Evolutionary conservation across 2,113 vertebrate species (phyloP).

Genomic region (Rattus norvegicus): DNA sequence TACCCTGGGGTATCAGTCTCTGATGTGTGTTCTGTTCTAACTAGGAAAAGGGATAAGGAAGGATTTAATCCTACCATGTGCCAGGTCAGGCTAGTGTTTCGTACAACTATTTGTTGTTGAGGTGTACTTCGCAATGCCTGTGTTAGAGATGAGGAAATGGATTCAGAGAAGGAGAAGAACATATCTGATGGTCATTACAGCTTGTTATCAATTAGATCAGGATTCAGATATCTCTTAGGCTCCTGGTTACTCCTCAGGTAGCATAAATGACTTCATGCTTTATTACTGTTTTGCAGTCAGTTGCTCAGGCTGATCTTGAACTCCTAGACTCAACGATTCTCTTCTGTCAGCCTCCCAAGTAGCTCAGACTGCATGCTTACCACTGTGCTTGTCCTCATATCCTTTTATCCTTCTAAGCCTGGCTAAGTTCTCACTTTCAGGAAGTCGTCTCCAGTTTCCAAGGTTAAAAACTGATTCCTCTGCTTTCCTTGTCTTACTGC

Average conservation of each 20-base stretch:
- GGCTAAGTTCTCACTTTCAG: conserved; percentile 24
- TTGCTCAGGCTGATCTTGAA: not conserved
- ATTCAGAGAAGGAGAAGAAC: conserved; percentile 45
- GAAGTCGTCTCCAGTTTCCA: conserved; percentile 21
- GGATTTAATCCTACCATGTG: not conserved
- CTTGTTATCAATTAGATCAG: not conserved
- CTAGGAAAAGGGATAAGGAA: conserved; percentile 51
- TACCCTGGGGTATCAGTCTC: not conserved
- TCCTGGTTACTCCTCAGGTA: conserved; percentile 38
- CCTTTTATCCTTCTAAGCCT: conserved; percentile 19
- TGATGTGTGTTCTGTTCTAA: conserved; percentile 47
- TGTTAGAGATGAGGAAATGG: conserved; percentile 57
- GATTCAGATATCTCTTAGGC: conserved; percentile 48
- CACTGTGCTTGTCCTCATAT: not conserved
- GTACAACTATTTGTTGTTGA: conserved; percentile 49
- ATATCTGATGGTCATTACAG: conserved; percentile 1
- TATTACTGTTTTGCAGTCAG: not conserved
- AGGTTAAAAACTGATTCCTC: conserved; percentile 9
- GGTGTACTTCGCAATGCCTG: not conserved
- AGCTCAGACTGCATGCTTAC: not conserved
- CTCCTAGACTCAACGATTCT: too few relatives aligned
- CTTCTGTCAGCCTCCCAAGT: not conserved
- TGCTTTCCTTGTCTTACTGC: not conserved
- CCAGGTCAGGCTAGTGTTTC: conserved; percentile 45
- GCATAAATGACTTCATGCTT: not conserved